A percentile compares a stretch with the other conserved stretches of the same genome.
Conservation (phyloP, 2,888 invertebrate genomes). For the Cheilosia pagana region DNA sequence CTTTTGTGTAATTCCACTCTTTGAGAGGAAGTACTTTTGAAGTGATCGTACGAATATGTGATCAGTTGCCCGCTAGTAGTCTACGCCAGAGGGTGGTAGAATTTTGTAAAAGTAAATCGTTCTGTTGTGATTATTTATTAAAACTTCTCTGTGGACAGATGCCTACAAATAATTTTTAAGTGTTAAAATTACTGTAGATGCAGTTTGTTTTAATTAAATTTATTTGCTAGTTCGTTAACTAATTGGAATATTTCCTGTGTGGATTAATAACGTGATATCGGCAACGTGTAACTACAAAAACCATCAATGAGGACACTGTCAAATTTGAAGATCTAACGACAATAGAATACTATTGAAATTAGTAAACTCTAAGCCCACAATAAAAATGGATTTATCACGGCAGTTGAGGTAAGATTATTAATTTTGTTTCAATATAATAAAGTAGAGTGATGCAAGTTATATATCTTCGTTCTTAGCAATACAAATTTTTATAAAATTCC, state of each 20-base stretch:
- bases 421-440: background rate
- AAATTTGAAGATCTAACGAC: conserved; percentile 9
- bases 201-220: conserved; percentile 14
- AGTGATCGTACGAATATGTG: conserved; percentile 77
- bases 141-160: conserved; percentile 6
- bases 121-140: background rate
- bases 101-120: conserved; percentile 27
- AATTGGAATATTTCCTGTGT: conserved; percentile 19
- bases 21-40: conserved; percentile 76
- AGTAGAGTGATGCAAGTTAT: too few relatives aligned
- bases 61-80: conserved; percentile 82
- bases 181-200: background rate
- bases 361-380: conserved; percentile 16
- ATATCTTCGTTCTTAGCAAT: too few relatives aligned
- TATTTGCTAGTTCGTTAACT: background rate
- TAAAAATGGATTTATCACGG: conserved; percentile 83
- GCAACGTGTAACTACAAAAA: background rate
- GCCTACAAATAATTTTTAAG: background rate
- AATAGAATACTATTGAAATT: conserved; percentile 12
- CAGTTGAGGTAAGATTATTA: conserved; percentile 82
- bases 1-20: conserved; percentile 54
- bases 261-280: conserved; percentile 28
- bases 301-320: conserved; percentile 34
- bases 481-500: too few relatives aligned
- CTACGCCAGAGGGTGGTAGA: conserved; percentile 80